Evolutionary conservation across 1,140 invertebrate species (phyloP).

Genomic region (Listronotus oregonensis): DNA sequence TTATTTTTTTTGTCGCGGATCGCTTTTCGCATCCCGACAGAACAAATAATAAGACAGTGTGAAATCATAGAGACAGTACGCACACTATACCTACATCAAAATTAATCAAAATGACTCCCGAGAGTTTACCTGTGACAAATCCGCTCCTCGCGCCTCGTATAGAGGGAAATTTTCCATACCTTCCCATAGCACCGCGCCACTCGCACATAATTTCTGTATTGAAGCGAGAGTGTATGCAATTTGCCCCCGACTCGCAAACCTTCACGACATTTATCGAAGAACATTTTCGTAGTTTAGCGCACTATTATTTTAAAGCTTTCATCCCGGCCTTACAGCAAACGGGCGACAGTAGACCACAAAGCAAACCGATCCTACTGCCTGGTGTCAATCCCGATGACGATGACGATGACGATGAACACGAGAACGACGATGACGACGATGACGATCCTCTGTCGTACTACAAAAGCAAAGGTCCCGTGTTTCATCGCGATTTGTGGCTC

Average conservation of each 20-base stretch:
- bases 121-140: too few relatives aligned
- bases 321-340: conserved; percentile 1
- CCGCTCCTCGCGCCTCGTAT: too few relatives aligned
- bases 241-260: conserved; percentile 1
- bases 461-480: not conserved
- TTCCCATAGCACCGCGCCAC: too few relatives aligned
- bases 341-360: conserved; percentile 1
- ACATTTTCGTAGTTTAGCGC: conserved; percentile 1
- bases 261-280: not conserved
- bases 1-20: too few relatives aligned
- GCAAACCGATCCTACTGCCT: conserved; percentile 1
- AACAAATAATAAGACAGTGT: too few relatives aligned
- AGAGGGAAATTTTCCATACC: too few relatives aligned
- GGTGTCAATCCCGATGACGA: conserved; percentile 1
- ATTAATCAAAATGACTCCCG: too few relatives aligned
- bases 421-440: conserved; percentile 1
- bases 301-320: conserved; percentile 1
- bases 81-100: too few relatives aligned
- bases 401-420: conserved; percentile 1
- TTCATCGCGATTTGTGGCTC: conserved; percentile 1
- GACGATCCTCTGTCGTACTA: conserved; percentile 1
- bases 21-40: too few relatives aligned
- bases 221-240: conserved; percentile 1
- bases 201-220: too few relatives aligned
- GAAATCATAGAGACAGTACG: too few relatives aligned